Base-by-base conservation (phyloP, 2,113 vertebrate species). In the Bambusicola thoracicus region DNA sequence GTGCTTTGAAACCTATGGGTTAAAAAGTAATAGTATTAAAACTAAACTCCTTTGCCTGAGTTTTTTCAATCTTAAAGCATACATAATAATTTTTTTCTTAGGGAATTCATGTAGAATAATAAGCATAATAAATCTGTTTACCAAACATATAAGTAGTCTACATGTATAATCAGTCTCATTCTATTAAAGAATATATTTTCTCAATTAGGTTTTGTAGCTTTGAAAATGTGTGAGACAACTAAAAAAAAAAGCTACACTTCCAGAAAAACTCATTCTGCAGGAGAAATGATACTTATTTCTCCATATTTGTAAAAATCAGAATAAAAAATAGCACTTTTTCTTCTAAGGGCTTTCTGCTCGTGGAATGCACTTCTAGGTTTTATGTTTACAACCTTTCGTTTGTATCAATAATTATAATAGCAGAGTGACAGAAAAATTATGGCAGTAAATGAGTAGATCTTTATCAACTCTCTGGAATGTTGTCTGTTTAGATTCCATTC, bases 101-200 rank as follows among this genome's bases (percentile, higher is more conserved):
- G 49, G 13, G 4, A 62, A 9, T 44, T 58, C 18, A 25, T 53
- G 18, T 7, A 73, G 24, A 68, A 68, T 11, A 81, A 67, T 22
- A 62, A 62, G 62, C 3, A 34, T 51, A 55, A 66, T 32, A 22
- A 44, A 68, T 68, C 29, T 68, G 15, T 59, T 29, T 61, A 49
- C 5, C 15, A 41, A 65, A 40, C 20, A 58, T 0, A 1, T 9
- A 44, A 14, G 62, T 0, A 22, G 46, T 58, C 13, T 65, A 34
- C 68, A 58, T 12, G 51, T 25, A 10, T 29, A 76, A 49, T 72
- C 4, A 13, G 32, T 77, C 34, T 41, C 72, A 6, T 77, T 73
- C 12, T 29, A 4, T 10, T 22, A 73, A 85, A 80, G 8, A 77
- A 46, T 27, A 4, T 25, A 8, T 36, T 68, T 81, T 72, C 40